Evolutionary conservation across 2,888 invertebrate genomes (phyloP).

Genomic region (Rugalucina vietnamica): DNA sequence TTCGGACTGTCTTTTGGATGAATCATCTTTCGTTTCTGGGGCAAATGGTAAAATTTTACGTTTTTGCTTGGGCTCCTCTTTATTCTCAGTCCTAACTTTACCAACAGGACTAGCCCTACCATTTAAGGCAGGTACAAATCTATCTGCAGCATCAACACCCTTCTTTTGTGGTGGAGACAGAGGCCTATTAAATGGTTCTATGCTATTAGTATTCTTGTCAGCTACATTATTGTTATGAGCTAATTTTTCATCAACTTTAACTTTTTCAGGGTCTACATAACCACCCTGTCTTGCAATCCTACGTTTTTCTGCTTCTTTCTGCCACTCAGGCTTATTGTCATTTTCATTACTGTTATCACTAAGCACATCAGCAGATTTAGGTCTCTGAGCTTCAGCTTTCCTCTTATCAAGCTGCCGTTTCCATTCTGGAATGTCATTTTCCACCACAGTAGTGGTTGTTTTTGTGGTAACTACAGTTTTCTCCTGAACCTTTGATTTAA

Average conservation of each 20-base stretch:
- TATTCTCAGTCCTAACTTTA: neutral
- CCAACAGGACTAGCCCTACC: neutral
- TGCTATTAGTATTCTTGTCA: neutral
- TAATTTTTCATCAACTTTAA: conserved; percentile 13
- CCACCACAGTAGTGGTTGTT: conserved; percentile 36
- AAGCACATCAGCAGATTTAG: conserved; percentile 67
- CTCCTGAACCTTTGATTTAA: conserved; percentile 39
- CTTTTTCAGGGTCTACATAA: conserved; percentile 74
- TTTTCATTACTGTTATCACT: conserved; percentile 43
- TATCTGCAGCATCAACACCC: conserved; percentile 26
- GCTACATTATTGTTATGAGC: conserved; percentile 12
- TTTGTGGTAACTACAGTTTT: conserved; percentile 30
- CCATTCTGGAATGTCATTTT: conserved; percentile 66
- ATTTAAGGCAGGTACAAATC: neutral
- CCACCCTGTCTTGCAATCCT: conserved; percentile 70
- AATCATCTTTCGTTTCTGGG: neutral
- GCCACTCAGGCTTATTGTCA: conserved; percentile 72
- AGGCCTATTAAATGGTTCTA: conserved; percentile 8
- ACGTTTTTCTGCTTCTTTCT: conserved; percentile 77
- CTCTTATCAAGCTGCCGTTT: conserved; percentile 61
- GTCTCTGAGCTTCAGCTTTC: conserved; percentile 52
- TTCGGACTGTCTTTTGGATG: conserved; percentile 7
- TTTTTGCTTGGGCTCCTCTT: neutral
- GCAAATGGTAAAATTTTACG: conserved; percentile 4
- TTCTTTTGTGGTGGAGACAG: conserved; percentile 36